Evolutionary conservation across 2,888 invertebrate species (phyloP).

Genomic region (Schizotus pectinicornis): DNA sequence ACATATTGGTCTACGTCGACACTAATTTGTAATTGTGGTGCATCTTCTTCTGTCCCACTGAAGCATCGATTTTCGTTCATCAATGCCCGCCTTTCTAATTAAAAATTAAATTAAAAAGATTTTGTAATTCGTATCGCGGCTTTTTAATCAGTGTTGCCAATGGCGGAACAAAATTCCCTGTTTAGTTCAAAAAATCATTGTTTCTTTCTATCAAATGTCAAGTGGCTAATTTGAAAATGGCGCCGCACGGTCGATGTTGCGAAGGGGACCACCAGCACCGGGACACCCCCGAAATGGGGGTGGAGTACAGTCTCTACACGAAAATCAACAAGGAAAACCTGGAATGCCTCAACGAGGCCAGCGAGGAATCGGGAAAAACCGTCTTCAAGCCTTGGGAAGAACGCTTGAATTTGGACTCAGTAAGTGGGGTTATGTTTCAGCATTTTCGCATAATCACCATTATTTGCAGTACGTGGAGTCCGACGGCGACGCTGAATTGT

Average conservation of each 20-base stretch:
- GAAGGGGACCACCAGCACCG: conserved; percentile 68
- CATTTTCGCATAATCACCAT: conserved; percentile 8
- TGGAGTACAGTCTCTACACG: conserved; percentile 83
- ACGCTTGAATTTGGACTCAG: conserved; percentile 76
- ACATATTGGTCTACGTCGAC: no score
- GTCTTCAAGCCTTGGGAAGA: conserved; percentile 94
- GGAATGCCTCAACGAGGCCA: conserved; percentile 88
- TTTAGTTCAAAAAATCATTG: no score
- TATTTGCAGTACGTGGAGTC: conserved; percentile 86
- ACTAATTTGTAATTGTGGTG: no score
- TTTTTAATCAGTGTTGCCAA: no score
- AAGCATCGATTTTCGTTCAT: no score
- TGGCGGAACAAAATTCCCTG: no score
- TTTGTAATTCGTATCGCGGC: no score
- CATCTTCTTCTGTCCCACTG: no score
- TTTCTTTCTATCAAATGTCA: no score
- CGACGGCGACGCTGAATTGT: conserved; percentile 93
- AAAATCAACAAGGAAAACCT: conserved; percentile 89
- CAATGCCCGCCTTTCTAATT: no score
- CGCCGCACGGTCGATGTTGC: conserved; percentile 65
- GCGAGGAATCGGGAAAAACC: conserved; percentile 84
- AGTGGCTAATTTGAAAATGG: conserved; percentile 57
- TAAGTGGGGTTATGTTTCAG: conserved; percentile 55
- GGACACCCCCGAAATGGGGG: conserved; percentile 72
- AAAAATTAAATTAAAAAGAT: no score